Conservation (phyloP, 2,888 invertebrate genomes). For the Drosophila villosipedis region DNA sequence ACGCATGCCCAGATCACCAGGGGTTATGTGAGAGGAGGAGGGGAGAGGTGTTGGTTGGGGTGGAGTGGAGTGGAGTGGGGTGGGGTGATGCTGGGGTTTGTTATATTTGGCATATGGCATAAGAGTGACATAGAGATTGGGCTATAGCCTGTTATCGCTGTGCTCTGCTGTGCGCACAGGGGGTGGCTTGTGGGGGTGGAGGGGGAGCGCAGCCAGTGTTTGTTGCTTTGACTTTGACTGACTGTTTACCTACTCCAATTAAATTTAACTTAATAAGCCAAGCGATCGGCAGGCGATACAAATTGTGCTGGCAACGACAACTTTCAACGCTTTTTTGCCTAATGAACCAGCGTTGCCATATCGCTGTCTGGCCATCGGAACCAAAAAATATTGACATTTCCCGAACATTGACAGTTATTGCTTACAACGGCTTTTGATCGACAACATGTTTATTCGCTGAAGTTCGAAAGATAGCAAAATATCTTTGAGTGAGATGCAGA, state of each 20-base stretch:
- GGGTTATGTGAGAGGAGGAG: conserved; percentile 2
- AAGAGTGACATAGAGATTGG: conserved; percentile 27
- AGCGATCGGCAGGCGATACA: conserved; percentile 67
- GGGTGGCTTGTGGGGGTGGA: background rate
- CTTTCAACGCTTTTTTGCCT: conserved; percentile 53
- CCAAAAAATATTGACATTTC: conserved; percentile 19
- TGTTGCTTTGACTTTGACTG: conserved; percentile 61
- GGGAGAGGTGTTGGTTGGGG: background rate
- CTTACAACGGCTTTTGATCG: conserved; percentile 45
- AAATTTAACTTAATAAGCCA: conserved; percentile 64
- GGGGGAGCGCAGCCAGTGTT: conserved; percentile 7
- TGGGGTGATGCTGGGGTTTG: background rate
- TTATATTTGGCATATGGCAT: conserved; percentile 13
- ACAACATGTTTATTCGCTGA: conserved; percentile 28
- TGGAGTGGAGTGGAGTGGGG: background rate
- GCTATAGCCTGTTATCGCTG: conserved; percentile 24
- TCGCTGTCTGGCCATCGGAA: conserved; percentile 46
- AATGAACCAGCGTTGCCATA: conserved; percentile 71
- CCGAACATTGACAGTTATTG: conserved; percentile 50
- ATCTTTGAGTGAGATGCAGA: background rate
- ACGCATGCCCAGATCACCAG: conserved; percentile 67
- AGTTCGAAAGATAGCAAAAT: conserved; percentile 9
- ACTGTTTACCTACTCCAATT: conserved; percentile 75
- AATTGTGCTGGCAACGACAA: conserved; percentile 58
- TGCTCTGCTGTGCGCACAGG: background rate